These are phyloP conservation scores for Apodemia duryi DNA, from an alignment of 2,888 invertebrate species.

Conservation along the genomic window DNA sequence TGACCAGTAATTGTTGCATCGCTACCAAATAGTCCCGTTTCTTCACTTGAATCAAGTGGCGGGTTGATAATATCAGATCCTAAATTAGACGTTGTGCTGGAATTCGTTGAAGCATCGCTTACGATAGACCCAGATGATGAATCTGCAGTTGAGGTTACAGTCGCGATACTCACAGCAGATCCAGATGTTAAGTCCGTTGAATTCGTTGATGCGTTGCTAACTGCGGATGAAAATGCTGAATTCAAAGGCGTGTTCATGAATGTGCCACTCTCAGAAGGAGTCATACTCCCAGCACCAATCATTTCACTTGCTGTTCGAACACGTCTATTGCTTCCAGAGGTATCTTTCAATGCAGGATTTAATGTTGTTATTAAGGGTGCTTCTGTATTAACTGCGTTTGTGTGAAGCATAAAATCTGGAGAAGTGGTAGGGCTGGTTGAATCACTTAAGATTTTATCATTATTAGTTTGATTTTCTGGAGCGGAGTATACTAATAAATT, in stretches of 20 bases:
- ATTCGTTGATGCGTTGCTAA: slow-evolving; percentile 3
- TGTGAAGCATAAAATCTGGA: neutral
- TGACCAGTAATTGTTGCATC: neutral
- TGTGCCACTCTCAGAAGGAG: neutral
- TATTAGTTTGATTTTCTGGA: slow-evolving; percentile 26
- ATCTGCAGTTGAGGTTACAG: slow-evolving; percentile 1
- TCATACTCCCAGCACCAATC: neutral
- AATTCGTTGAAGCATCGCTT: slow-evolving; percentile 2
- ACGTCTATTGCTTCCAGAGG: neutral
- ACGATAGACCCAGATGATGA: neutral
- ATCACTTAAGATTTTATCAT: neutral
- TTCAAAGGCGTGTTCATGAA: neutral
- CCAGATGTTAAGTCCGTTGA: neutral
- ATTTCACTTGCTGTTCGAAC: slow-evolving; percentile 1
- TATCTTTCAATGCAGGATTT: neutral
- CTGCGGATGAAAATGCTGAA: neutral
- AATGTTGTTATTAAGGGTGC: neutral
- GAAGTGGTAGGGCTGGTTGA: neutral
- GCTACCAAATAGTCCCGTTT: neutral
- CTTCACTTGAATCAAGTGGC: neutral
- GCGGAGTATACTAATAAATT: slow-evolving; percentile 51
- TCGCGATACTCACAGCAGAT: neutral
- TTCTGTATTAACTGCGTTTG: slow-evolving; percentile 1
- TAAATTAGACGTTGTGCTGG: neutral
- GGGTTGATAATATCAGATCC: neutral